These are phyloP conservation scores for Aphyosemion australe DNA, from an alignment of 2,113 vertebrate species.

Conservation along the genomic window DNA sequence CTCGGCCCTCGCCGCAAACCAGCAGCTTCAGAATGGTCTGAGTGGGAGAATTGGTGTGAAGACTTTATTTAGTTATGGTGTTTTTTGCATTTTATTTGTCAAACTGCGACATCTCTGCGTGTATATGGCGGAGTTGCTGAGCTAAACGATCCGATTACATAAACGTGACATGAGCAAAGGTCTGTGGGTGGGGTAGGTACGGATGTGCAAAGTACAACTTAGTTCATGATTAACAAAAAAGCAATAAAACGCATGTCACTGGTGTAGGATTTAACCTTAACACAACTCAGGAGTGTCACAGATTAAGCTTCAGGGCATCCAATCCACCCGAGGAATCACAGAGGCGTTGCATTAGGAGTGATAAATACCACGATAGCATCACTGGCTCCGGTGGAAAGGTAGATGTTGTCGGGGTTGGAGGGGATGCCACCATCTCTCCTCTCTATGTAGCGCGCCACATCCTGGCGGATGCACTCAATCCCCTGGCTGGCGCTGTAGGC, in stretches of 20 bases:
- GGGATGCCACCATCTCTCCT: conserved; percentile 84
- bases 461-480: conserved; percentile 83
- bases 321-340: too few species aligned
- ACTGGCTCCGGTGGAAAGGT: conserved; percentile 88
- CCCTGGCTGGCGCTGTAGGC: conserved; percentile 88
- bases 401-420: conserved; percentile 82
- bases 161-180: conserved; percentile 35
- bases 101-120: background rate
- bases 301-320: too few species aligned
- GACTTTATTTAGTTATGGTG: background rate
- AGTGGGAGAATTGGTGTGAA: background rate
- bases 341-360: background rate
- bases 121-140: too few species aligned
- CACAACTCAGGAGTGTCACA: background rate
- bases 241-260: background rate
- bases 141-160: too few species aligned
- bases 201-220: conserved; percentile 37
- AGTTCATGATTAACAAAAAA: conserved; percentile 54
- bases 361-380: conserved; percentile 85
- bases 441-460: conserved; percentile 85
- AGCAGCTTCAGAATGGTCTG: conserved; percentile 89
- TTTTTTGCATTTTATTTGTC: background rate
- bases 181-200: conserved; percentile 12
- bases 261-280: too few species aligned
- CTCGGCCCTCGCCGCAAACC: conserved; percentile 79